Percentiles rank a stretch among this genome's conserved stretches.
Evolutionary conservation across 2,888 invertebrate genomes (phyloP).

Genomic region (Pristionchus japonicus): DNA sequence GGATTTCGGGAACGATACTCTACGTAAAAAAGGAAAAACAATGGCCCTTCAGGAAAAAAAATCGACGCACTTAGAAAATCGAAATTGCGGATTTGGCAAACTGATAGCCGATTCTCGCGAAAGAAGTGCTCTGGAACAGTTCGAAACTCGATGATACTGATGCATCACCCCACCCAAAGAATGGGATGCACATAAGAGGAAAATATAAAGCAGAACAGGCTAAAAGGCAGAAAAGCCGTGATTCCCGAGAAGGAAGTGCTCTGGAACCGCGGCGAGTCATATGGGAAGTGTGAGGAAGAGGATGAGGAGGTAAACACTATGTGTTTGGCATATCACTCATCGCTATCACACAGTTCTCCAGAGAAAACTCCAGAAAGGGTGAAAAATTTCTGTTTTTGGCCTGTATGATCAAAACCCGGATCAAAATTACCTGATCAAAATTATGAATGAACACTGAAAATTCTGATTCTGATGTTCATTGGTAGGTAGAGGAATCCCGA

Average conservation of each 20-base stretch:
- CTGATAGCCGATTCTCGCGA: too few relatives aligned
- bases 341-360: not conserved
- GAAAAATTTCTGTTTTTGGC: not conserved
- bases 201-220: not conserved
- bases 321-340: not conserved
- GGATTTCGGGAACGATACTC: not conserved
- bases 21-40: not conserved
- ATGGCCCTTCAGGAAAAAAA: not conserved
- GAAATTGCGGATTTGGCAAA: too few relatives aligned
- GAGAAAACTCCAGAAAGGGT: not conserved
- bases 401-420: not conserved
- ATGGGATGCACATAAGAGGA: not conserved
- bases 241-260: not conserved
- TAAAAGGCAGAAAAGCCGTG: not conserved
- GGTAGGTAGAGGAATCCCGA: not conserved
- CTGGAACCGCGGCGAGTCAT: not conserved
- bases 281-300: not conserved
- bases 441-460: not conserved
- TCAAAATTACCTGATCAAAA: not conserved
- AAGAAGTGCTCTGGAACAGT: too few relatives aligned
- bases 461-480: not conserved
- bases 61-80: too few relatives aligned
- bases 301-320: not conserved
- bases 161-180: not conserved
- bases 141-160: not conserved